phyloP scores from a whole-genome alignment of 2,797 vertebrate genomes.

The Sebastes reedi region DNA sequence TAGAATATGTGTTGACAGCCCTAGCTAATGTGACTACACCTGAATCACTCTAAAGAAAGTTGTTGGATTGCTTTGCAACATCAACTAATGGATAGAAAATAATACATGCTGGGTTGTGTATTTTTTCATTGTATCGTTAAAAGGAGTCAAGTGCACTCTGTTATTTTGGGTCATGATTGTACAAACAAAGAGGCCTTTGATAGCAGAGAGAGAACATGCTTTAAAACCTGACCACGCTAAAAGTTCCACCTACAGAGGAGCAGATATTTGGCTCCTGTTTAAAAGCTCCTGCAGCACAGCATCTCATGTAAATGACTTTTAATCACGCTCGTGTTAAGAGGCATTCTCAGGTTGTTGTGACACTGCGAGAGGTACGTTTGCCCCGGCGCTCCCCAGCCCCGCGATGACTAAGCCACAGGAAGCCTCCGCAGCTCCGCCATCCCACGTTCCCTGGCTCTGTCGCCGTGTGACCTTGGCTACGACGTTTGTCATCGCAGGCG shows the following conservation, averaged over 20 bases:
- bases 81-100: constrained; percentile 52
- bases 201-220: constrained; percentile 2
- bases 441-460: constrained; percentile 63
- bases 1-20: too few species aligned
- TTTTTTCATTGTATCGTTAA: constrained; percentile 41
- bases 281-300: constrained; percentile 11
- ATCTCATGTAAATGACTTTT: constrained; percentile 45
- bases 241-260: constrained; percentile 25
- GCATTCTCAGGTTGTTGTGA: constrained; percentile 49
- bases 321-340: constrained; percentile 35
- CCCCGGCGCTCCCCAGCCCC: constrained; percentile 34
- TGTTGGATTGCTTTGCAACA: constrained; percentile 38
- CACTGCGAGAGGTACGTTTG: constrained; percentile 47
- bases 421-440: constrained; percentile 61
- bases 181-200: constrained; percentile 48
- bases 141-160: constrained; percentile 56
- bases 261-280: constrained; percentile 8
- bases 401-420: constrained; percentile 71
- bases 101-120: constrained; percentile 23
- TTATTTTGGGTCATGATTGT: constrained; percentile 31
- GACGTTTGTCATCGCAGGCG: constrained; percentile 56
- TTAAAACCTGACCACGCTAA: constrained; percentile 2
- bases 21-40: constrained; percentile 15
- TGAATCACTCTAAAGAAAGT: constrained; percentile 18
- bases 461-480: constrained; percentile 72